phyloP scores from a whole-genome alignment of 2,888 invertebrate genomes.

The Ormyrus rosae region DNA sequence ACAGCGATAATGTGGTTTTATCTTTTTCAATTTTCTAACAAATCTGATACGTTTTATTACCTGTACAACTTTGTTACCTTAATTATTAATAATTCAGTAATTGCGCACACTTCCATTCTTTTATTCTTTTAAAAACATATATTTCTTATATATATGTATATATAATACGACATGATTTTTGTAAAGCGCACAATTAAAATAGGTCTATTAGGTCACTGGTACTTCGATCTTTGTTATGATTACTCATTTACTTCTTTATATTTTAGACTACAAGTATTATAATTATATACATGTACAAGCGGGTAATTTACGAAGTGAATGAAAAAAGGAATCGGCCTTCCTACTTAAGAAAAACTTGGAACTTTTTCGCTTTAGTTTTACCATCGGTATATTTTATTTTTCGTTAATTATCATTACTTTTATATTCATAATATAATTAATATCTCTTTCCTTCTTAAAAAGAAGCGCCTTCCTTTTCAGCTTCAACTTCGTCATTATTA shows the following conservation, averaged over 20 bases:
- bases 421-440: slow-evolving; percentile 31
- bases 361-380: slow-evolving; percentile 66
- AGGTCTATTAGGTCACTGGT: slow-evolving; percentile 68
- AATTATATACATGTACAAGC: slow-evolving; percentile 61
- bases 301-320: slow-evolving; percentile 61
- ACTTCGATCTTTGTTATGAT: slow-evolving; percentile 64
- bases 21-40: slow-evolving; percentile 12
- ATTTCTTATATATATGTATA: slow-evolving; percentile 29
- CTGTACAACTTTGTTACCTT: slow-evolving; percentile 47
- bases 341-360: slow-evolving; percentile 60
- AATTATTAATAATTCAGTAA: slow-evolving; percentile 45
- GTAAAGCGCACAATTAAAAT: slow-evolving; percentile 67
- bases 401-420: slow-evolving; percentile 5
- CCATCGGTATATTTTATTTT: neutral
- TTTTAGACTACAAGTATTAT: slow-evolving; percentile 38
- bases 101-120: slow-evolving; percentile 21
- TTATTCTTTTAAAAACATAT: slow-evolving; percentile 46
- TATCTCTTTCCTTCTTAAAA: slow-evolving; percentile 27
- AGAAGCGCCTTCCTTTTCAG: slow-evolving; percentile 58
- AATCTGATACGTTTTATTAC: slow-evolving; percentile 48
- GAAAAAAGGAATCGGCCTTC: slow-evolving; percentile 58
- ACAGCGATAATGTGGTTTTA: neutral
- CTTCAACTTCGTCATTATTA: slow-evolving; percentile 68
- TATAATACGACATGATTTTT: slow-evolving; percentile 53
- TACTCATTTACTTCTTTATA: slow-evolving; percentile 42